Conservation (phyloP, 2,888 invertebrate species). For the Fabriciana adippe region DNA sequence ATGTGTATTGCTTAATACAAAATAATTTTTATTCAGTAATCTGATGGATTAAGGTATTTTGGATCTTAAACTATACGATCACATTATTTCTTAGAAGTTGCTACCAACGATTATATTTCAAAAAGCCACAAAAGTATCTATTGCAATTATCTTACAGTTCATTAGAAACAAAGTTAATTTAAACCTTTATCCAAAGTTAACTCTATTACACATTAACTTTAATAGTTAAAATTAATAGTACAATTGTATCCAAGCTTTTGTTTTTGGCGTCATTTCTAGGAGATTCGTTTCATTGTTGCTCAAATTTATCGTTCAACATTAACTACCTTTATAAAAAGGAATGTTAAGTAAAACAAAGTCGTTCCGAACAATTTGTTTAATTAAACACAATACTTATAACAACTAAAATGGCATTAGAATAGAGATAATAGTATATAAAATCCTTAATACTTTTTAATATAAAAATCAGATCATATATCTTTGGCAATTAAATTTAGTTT, state of each 20-base stretch:
- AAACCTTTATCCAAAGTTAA: too few species aligned
- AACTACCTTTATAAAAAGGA: constrained; percentile 5
- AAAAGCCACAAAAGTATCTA: background rate
- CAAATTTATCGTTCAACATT: constrained; percentile 9
- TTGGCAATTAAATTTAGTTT: too few species aligned
- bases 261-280: constrained; percentile 1
- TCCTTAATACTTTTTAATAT: too few species aligned
- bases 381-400: background rate
- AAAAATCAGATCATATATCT: too few species aligned
- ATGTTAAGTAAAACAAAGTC: constrained; percentile 5
- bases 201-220: background rate
- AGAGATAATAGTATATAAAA: background rate
- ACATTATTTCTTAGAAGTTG: too few species aligned
- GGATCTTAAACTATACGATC: too few species aligned
- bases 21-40: too few species aligned
- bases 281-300: constrained; percentile 1
- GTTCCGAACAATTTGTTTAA: background rate
- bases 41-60: too few species aligned
- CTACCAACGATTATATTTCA: background rate
- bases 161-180: too few species aligned
- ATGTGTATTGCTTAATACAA: too few species aligned
- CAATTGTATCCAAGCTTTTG: background rate
- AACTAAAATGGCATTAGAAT: background rate
- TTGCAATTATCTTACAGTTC: background rate
- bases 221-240: background rate